Evolutionary conservation across 2,888 invertebrate species (phyloP).

Genomic region (Drepana falcataria): DNA sequence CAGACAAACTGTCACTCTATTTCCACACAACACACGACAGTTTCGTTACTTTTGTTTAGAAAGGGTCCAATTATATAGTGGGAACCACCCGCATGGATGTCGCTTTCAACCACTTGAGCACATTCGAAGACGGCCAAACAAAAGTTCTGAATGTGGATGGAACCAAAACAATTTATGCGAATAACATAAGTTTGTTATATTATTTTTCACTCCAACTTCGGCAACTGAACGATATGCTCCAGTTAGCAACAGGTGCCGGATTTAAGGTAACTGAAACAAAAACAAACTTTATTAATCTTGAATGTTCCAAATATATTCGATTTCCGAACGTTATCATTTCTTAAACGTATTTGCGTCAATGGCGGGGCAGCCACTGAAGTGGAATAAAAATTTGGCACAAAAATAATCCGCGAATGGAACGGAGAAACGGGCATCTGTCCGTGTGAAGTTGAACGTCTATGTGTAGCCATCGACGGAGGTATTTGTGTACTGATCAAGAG

Average conservation of each 20-base stretch:
- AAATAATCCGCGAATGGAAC: conserved; percentile 58
- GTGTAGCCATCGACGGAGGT: conserved; percentile 36
- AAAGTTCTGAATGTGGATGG: conserved; percentile 69
- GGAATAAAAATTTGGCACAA: conserved; percentile 58
- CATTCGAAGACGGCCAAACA: conserved; percentile 64
- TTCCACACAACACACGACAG: conserved; percentile 79
- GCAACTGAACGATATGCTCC: conserved; percentile 65
- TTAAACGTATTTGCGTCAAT: conserved; percentile 52
- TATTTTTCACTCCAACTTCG: conserved; percentile 28
- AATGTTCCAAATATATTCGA: conserved; percentile 17
- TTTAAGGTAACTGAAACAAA: conserved; percentile 74
- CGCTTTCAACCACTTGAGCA: conserved; percentile 71
- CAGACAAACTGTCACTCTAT: conserved; percentile 78
- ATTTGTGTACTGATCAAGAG: conserved; percentile 54
- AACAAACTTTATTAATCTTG: conserved; percentile 32
- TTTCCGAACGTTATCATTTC: conserved; percentile 39
- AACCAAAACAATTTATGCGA: conserved; percentile 62
- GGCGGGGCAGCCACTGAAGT: conserved; percentile 54
- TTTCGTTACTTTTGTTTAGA: conserved; percentile 68
- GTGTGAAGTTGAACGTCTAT: conserved; percentile 29
- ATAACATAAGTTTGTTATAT: conserved; percentile 58
- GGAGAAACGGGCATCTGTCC: conserved; percentile 67
- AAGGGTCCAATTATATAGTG: conserved; percentile 75
- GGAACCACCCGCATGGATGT: conserved; percentile 71
- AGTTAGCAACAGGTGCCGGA: conserved; percentile 49